These are phyloP conservation scores for Spinus olivaceus DNA, from an alignment of 2,797 vertebrate species.

Conservation along the genomic window DNA sequence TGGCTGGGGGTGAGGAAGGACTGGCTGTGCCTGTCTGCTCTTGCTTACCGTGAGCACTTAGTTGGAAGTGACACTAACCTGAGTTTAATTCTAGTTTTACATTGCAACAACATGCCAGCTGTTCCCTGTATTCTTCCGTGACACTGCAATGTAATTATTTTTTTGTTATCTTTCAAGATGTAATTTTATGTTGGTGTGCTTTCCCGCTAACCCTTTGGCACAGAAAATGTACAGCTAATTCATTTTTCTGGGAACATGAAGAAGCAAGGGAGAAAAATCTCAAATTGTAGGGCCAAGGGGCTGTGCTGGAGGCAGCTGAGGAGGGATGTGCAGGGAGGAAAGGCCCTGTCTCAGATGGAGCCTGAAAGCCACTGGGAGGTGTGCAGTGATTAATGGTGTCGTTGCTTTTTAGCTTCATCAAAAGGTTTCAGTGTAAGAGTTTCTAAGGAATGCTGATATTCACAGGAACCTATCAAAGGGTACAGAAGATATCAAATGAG, in stretches of 20 bases:
- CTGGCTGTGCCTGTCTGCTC: background rate
- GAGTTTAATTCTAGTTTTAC: conserved; percentile 70
- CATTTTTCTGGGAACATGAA: background rate
- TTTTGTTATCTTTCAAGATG: conserved; percentile 52
- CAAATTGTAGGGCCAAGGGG: background rate
- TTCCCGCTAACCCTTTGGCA: background rate
- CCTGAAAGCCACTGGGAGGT: conserved; percentile 29
- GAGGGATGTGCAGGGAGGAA: background rate
- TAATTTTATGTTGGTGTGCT: conserved; percentile 34
- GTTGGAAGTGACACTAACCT: conserved; percentile 69
- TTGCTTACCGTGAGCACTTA: conserved; percentile 54
- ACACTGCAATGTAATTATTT: conserved; percentile 52
- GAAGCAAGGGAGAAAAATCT: background rate
- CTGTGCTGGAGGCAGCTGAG: background rate
- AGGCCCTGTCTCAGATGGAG: background rate
- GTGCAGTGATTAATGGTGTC: conserved; percentile 54
- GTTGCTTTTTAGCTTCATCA: conserved; percentile 62
- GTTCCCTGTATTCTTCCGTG: conserved; percentile 56
- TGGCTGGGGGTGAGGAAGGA: background rate
- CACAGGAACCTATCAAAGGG: conserved; percentile 72
- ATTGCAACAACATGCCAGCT: conserved; percentile 63
- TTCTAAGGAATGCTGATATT: conserved; percentile 70
- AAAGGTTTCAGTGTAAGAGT: conserved; percentile 65
- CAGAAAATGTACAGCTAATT: background rate
- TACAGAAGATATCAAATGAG: conserved; percentile 73